phyloP scores from a whole-genome alignment of 2,113 vertebrate genomes.

The Malurus cyaneus region DNA sequence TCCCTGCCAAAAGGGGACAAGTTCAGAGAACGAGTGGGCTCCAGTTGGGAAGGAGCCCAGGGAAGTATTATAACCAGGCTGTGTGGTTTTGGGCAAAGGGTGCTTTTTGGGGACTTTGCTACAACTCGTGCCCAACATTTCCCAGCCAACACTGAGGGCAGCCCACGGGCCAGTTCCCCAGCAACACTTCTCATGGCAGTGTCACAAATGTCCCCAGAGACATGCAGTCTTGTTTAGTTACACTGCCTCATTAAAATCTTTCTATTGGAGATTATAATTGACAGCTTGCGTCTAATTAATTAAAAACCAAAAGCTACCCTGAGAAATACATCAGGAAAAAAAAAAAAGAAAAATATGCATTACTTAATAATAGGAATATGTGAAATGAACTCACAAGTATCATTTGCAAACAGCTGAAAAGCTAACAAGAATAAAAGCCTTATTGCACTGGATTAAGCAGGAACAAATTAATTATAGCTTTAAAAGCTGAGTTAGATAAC shows the following conservation, averaged over 20 bases:
- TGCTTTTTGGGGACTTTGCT: background rate
- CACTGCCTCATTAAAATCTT: background rate
- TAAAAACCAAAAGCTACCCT: background rate
- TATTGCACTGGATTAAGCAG: background rate
- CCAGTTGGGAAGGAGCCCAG: background rate
- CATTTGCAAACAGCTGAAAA: background rate
- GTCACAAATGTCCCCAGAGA: background rate
- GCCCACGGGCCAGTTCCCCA: background rate
- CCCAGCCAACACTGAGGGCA: background rate
- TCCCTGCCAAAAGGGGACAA: background rate
- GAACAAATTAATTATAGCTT: background rate
- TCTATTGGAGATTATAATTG: background rate
- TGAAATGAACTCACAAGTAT: background rate
- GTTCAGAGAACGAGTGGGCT: background rate
- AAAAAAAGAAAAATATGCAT: background rate
- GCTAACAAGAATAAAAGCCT: background rate
- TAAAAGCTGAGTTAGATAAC: background rate
- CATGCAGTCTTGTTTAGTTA: background rate
- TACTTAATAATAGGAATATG: background rate
- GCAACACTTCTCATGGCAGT: background rate
- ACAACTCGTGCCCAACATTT: background rate
- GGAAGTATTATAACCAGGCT: background rate
- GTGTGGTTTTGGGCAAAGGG: background rate
- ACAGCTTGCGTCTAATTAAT: slow-evolving; percentile 16
- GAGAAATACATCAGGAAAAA: background rate